A percentile compares a stretch with the other conserved stretches of the same genome.
Evolutionary conservation across 2,888 invertebrate genomes (phyloP).

Genomic region (Subacronicta megacephala): DNA sequence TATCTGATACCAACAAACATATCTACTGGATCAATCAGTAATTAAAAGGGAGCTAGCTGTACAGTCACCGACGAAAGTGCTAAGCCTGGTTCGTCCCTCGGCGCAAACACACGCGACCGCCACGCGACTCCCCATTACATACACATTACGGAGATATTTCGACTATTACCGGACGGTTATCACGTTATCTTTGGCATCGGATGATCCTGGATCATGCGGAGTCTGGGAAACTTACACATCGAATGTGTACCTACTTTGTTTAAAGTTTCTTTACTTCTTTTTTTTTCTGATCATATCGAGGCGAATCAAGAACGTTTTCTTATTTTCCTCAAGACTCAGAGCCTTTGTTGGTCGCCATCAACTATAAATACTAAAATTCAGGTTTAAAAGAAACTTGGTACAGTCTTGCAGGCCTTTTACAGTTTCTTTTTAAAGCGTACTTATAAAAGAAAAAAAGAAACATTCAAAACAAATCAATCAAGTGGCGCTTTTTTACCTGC

Average conservation of each 20-base stretch:
- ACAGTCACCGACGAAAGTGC: conserved; percentile 79
- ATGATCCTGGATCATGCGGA: conserved; percentile 75
- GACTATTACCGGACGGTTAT: conserved; percentile 83
- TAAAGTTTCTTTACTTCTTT: conserved; percentile 18
- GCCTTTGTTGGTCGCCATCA: too few relatives aligned
- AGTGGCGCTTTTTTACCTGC: conserved; percentile 13
- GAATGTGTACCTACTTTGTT: conserved; percentile 16
- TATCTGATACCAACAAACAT: conserved; percentile 66
- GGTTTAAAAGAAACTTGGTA: too few relatives aligned
- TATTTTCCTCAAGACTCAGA: too few relatives aligned
- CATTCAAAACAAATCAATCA: conserved; percentile 11
- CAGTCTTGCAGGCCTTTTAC: too few relatives aligned
- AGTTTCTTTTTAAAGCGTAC: too few relatives aligned
- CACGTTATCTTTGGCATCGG: conserved; percentile 80
- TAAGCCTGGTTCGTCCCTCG: conserved; percentile 76
- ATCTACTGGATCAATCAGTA: conserved; percentile 82
- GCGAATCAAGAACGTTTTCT: neutral
- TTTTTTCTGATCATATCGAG: neutral
- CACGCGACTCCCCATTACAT: conserved; percentile 80
- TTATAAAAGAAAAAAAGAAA: neutral
- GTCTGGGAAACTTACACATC: conserved; percentile 71
- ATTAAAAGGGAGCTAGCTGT: conserved; percentile 74
- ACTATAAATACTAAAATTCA: too few relatives aligned
- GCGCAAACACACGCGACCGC: conserved; percentile 68
- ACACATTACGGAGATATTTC: conserved; percentile 83